Base-by-base conservation (phyloP, 2,113 vertebrate genomes). In the Chelonoidis abingdonii region DNA sequence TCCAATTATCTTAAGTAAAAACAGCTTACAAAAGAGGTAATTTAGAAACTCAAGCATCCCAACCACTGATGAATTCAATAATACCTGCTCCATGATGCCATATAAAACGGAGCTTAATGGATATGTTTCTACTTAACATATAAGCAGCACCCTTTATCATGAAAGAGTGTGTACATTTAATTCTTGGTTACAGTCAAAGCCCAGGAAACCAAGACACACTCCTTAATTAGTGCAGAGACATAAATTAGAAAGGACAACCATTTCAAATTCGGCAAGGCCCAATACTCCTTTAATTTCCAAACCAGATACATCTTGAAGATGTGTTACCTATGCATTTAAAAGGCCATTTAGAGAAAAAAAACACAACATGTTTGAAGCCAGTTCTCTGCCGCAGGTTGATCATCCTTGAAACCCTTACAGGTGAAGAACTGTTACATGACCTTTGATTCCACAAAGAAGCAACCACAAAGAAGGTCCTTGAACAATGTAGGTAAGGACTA, bases 361-460 rank as follows among this genome's bases (percentile, higher is more conserved):
- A 41, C 41, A 3, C 41, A 41, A 52, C 29, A 44, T 56, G 56
- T 79, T 54, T 56, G 50, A 89, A 97, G 91, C 17, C 44, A 79
- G 95, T 72, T 72, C 56, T 92, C 85, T 96, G 91, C 80, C 22
- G 89, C 8, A n/a, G 12, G 80, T 72, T 88, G 80, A 65, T 96
- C 65, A 10, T 91, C 93, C 75, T 27, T 6, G 2, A 96, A 94
- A 93, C 79, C 62, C 91, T 95, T 47, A 12, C 0, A 90, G 88
- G 83, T 84, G 93, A 93, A 49, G 2, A 87, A 57, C 57, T 88
- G 85, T 96, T 82, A 75, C 93, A 94, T 84, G 75, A 80, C 88
- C 91, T 92, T 95, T 79, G 38, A 96, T 69, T 86, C 88, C 91
- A 89, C 92, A 89, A 97, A 95, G 88, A 93, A 95, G 81, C 69